These are phyloP conservation scores for Megalops atlanticus DNA, from an alignment of 2,113 vertebrate genomes.

Conservation along the genomic window DNA sequence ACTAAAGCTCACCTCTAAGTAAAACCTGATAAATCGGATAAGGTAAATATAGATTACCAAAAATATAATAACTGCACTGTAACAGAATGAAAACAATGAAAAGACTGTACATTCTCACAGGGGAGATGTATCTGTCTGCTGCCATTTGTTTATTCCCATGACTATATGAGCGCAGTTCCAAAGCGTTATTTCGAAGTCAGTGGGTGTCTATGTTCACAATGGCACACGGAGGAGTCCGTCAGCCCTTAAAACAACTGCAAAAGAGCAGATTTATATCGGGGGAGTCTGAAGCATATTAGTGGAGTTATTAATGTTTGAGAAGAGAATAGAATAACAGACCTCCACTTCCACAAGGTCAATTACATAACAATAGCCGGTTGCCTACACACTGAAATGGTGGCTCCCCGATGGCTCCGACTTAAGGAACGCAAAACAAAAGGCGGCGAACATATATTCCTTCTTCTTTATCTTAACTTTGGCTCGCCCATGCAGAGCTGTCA, in stretches of 20 bases:
- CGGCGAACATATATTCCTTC: conserved; percentile 63
- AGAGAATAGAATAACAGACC: conserved; percentile 64
- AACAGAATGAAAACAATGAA: background rate
- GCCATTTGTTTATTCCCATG: conserved; percentile 28
- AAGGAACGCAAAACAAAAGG: conserved; percentile 69
- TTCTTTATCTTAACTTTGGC: conserved; percentile 70
- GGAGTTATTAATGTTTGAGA: conserved; percentile 65
- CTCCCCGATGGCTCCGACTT: conserved; percentile 61
- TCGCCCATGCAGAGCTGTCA: conserved; percentile 72
- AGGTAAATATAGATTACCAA: background rate
- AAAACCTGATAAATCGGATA: background rate
- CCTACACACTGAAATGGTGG: conserved; percentile 60
- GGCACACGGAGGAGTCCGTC: conserved; percentile 22
- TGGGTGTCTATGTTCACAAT: conserved; percentile 26
- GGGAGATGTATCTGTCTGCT: background rate
- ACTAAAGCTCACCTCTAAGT: background rate
- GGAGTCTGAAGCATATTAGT: conserved; percentile 49
- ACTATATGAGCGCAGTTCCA: conserved; percentile 13
- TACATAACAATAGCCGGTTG: conserved; percentile 67
- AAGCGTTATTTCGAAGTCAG: conserved; percentile 30
- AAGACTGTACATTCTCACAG: background rate
- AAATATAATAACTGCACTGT: no score
- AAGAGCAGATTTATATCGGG: conserved; percentile 51
- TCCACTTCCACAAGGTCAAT: conserved; percentile 72
- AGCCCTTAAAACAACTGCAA: conserved; percentile 39